Base-by-base conservation (phyloP, 2,113 vertebrate genomes). In the Erythrolamprus reginae region DNA sequence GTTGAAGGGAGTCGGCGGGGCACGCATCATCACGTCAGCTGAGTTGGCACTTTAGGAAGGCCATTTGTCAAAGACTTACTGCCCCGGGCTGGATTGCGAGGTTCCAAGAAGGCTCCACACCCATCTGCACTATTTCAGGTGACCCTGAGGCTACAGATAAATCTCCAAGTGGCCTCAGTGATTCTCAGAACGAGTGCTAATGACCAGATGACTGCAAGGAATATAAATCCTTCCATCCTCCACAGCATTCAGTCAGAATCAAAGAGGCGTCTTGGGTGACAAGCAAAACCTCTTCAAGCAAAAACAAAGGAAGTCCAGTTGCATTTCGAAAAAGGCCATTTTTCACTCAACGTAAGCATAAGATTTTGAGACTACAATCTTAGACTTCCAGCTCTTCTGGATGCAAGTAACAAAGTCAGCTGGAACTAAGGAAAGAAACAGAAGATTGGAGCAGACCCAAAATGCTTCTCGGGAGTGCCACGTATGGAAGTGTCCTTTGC, bases 371-470 rank as follows among this genome's bases (percentile, higher is more conserved):
- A 42, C 70, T 21, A 42, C 17, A 1, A 9, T 9, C 38, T 42
- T 42, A 21, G 70, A 53, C 28, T 19, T 6, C 33, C 33, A 21
- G 17, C 70, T 21, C 33, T 77, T 77, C 7, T 1, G 3, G 70
- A 42, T 77, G 70, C 7, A 3, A 77, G 33, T 21, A 21, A 77
- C 33, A 9, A 77, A 77, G 6, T 21, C 1, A 8, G 33, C 13
- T 19, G 8, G 48, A 82, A 82, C 24, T 38, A 52, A 77, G 3
- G 23, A 82, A 45, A 10, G 50, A 23, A 1, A 84, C 88, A 85
- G 89, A 48, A 84, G 87, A 88, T n/a, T 90, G 87, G 45, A 92
- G 26, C 13, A 70, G 87, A 48, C 61, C 91, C 82, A 5, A 86
- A 89, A 45, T 84, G 23, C 86, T 92, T 65, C 23, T 84, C 21